Base-by-base conservation (phyloP, 1,140 invertebrate species). In the Maconellicoccus hirsutus region DNA sequence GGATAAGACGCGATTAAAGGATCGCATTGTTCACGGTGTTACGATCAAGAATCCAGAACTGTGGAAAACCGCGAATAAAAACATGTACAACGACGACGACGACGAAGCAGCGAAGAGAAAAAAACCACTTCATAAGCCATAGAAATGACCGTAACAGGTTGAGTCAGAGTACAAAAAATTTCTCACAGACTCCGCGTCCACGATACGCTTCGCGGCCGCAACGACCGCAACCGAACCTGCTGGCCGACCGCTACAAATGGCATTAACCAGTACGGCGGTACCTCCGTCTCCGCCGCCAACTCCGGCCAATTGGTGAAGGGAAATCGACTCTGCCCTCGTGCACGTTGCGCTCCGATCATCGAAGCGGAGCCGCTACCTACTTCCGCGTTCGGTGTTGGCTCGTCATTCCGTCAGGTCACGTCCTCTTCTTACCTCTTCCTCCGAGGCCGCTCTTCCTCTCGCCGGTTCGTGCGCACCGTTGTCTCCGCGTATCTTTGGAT, bases 341-440 rank as follows among this genome's bases (percentile, higher is more conserved):
- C 42, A 16, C 12, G 42, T 52, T 52, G 42, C n/a, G n/a, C n/a
- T n/a, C n/a, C n/a, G 42, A 52, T 52, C 42, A 52, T 52, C 42
- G 42, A 52, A 52, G 42, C 42, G 42, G 12, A 19, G 42, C 42
- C 16, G 42, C 42, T 52, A 52, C 42, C 42, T 52, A 52, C 42
- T 52, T 52, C 42, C 42, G 42, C 42, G n/a, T 52, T 52, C 42
- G 42, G 42, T 52, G 42, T 16, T 52, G 42, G 10, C 42, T 52
- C 42, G 42, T 52, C 42, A 19, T 52, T 52, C 42, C 42, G 42
- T 52, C 42, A 52, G 42, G 42, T 52, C 42, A 52, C 42, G 42
- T 52, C 42, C 29, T 33, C 29, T 33, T 33, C 29, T 33, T 33
- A 33, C 29, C 29, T 33, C 29, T 33, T 33, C 12, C 29, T 33